Conservation (phyloP, 2,113 vertebrate genomes). For the Abramis brama region DNA sequence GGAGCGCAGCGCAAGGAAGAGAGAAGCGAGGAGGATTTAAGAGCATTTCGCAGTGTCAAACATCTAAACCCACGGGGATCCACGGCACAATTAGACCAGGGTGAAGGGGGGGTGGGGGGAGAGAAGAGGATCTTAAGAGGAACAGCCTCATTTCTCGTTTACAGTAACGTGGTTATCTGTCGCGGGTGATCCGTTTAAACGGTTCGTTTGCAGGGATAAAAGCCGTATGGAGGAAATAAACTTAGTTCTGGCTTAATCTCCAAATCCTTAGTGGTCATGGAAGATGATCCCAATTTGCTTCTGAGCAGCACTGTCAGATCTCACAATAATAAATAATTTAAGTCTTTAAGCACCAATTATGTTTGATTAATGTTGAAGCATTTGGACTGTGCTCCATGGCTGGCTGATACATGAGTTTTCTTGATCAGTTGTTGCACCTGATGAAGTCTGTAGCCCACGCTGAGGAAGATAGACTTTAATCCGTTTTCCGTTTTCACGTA, state of each 20-base stretch:
- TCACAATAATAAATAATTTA: conserved; percentile 84
- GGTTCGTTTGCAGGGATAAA: conserved; percentile 84
- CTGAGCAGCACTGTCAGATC: conserved; percentile 81
- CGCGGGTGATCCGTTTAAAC: conserved; percentile 83
- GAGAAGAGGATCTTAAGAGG: conserved; percentile 77
- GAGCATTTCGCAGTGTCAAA: conserved; percentile 82
- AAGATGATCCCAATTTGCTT: conserved; percentile 85
- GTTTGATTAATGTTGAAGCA: conserved; percentile 79
- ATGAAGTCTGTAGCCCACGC: conserved; percentile 59
- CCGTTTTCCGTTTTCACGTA: conserved; percentile 44
- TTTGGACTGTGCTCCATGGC: conserved; percentile 67
- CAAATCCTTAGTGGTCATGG: conserved; percentile 85
- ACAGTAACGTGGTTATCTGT: conserved; percentile 83
- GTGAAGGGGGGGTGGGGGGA: conserved; percentile 63
- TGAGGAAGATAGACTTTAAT: conserved; percentile 50
- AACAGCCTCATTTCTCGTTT: conserved; percentile 76
- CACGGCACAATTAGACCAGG: conserved; percentile 79
- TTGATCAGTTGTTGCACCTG: conserved; percentile 68
- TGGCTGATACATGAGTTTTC: conserved; percentile 65
- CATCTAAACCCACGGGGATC: conserved; percentile 82
- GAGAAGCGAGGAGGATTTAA: conserved; percentile 78
- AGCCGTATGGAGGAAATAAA: conserved; percentile 81
- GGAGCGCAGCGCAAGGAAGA: conserved; percentile 70
- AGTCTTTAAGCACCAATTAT: conserved; percentile 82
- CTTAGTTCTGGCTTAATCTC: conserved; percentile 84